Percentiles rank a stretch among this genome's conserved stretches.
phyloP scores from a whole-genome alignment of 1,140 invertebrate genomes.

The Polyergus mexicanus region DNA sequence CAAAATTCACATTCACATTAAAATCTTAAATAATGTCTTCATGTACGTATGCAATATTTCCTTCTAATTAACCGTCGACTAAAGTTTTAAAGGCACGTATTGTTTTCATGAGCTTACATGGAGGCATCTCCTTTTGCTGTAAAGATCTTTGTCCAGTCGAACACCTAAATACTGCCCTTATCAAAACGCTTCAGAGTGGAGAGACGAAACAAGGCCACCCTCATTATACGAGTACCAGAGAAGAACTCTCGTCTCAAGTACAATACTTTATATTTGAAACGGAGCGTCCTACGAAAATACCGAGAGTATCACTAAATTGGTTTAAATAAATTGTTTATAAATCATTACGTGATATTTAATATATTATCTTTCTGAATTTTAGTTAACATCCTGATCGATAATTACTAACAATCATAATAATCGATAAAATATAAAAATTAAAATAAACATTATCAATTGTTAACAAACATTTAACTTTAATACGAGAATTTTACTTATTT shows the following conservation, averaged over 20 bases:
- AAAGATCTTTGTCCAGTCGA: constrained; percentile 61
- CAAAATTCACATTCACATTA: neutral
- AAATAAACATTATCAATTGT: neutral
- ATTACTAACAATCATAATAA: neutral
- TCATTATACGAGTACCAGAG: constrained; percentile 74
- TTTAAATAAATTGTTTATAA: neutral
- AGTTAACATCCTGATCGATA: neutral
- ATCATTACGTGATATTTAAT: constrained; percentile 8
- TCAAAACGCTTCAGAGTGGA: constrained; percentile 63
- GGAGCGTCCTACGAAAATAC: constrained; percentile 67
- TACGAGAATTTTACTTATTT: neutral
- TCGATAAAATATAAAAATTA: neutral
- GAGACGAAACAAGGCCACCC: constrained; percentile 72
- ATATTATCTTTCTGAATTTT: neutral
- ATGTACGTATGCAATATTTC: neutral
- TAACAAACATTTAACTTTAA: neutral
- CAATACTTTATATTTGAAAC: constrained; percentile 70
- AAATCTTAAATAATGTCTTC: neutral
- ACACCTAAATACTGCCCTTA: constrained; percentile 65
- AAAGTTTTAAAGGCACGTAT: constrained; percentile 30
- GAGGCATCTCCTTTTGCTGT: neutral
- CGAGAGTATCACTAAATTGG: neutral
- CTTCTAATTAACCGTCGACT: constrained; percentile 47
- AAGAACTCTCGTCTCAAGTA: constrained; percentile 72
- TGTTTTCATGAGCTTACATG: constrained; percentile 29